phyloP scores from a whole-genome alignment of 2,113 vertebrate genomes.

The Gambusia affinis region DNA sequence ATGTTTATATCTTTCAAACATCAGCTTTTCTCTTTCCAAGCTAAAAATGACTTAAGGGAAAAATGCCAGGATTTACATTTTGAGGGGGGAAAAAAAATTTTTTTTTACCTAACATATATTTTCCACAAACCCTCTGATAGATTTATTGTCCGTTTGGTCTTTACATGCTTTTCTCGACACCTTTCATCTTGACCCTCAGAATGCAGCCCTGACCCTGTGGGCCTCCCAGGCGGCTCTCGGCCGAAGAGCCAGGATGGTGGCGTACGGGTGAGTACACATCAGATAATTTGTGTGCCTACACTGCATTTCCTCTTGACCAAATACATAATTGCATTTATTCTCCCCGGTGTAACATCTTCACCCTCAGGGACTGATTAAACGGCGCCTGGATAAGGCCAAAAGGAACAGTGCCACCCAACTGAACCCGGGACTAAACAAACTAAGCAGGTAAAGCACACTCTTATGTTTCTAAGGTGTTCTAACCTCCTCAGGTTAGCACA shows the following conservation, averaged over 20 bases:
- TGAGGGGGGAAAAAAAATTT: not conserved
- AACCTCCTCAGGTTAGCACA: not conserved
- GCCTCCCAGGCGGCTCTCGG: conserved; percentile 45
- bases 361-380: conserved; percentile 74
- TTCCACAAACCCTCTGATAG: too few relatives aligned
- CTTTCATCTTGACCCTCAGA: conserved; percentile 51
- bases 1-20: not conserved
- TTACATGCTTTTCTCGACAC: not conserved
- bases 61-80: not conserved
- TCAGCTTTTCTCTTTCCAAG: not conserved
- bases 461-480: not conserved
- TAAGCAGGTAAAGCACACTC: conserved; percentile 57
- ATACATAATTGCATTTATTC: not conserved
- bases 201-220: conserved; percentile 74
- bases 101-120: not conserved
- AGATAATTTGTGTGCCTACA: not conserved
- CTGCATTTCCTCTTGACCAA: conserved; percentile 34
- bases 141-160: not conserved
- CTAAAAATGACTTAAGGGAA: not conserved
- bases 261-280: conserved; percentile 72
- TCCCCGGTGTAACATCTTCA: not conserved
- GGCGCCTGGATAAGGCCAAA: conserved; percentile 68
- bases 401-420: conserved; percentile 73
- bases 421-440: conserved; percentile 52
- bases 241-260: conserved; percentile 77